phyloP scores from a whole-genome alignment of 2,113 vertebrate species.

The Scytalopus superciliaris region DNA sequence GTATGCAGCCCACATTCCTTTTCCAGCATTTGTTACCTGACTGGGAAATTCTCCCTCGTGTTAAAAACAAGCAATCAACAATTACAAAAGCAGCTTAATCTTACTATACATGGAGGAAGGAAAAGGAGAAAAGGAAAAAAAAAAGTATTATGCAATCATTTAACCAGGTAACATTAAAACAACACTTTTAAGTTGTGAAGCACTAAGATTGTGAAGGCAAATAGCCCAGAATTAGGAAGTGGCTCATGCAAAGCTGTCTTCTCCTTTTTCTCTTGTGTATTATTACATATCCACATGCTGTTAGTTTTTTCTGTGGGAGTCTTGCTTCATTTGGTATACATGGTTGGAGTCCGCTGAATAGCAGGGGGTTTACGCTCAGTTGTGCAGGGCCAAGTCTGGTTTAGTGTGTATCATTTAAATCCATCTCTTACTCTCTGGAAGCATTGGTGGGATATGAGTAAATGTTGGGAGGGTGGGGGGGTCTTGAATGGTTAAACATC shows the following conservation, averaged over 20 bases:
- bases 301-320: background rate
- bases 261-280: background rate
- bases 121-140: background rate
- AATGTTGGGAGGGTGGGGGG: rapidly evolving
- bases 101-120: background rate
- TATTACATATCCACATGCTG: background rate
- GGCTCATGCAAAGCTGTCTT: background rate
- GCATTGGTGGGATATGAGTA: background rate
- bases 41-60: background rate
- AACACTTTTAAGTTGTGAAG: background rate
- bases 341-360: background rate
- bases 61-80: background rate
- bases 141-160: background rate
- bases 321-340: background rate
- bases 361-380: background rate
- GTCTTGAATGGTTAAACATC: background rate
- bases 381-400: background rate
- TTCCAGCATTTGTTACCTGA: background rate
- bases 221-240: background rate
- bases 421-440: background rate
- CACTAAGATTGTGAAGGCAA: background rate
- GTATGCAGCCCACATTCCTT: background rate
- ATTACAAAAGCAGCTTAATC: background rate
- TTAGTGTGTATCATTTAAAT: background rate
- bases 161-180: background rate